Percentiles rank a stretch among this genome's conserved stretches.
These are phyloP conservation scores for Diadegma fenestrale DNA, from an alignment of 2,888 invertebrate genomes.

Conservation along the genomic window DNA sequence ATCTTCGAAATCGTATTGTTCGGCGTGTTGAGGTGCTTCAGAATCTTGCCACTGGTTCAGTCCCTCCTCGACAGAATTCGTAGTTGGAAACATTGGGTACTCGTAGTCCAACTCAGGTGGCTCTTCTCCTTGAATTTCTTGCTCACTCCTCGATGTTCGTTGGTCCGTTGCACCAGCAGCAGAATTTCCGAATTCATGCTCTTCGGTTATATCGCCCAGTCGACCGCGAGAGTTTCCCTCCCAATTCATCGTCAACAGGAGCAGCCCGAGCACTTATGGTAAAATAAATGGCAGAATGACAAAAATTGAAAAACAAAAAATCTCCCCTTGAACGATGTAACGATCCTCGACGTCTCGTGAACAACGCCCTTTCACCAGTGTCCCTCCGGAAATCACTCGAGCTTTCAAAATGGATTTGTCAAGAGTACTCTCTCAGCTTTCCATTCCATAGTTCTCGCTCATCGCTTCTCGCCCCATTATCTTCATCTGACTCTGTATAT, in stretches of 20 bases:
- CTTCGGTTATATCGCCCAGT: slow-evolving; percentile 86
- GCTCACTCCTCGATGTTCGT: slow-evolving; percentile 77
- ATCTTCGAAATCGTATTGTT: slow-evolving; percentile 80
- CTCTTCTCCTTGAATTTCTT: slow-evolving; percentile 19
- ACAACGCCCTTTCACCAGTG: slow-evolving; percentile 31
- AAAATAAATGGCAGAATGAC: slow-evolving; percentile 30
- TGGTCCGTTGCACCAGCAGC: slow-evolving; percentile 84
- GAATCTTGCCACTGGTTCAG: slow-evolving; percentile 1
- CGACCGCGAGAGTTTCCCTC: slow-evolving; percentile 78
- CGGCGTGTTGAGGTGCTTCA: slow-evolving; percentile 10
- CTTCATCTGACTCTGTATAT: slow-evolving; percentile 60
- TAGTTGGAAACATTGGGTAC: slow-evolving; percentile 9
- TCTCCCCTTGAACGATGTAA: slow-evolving; percentile 52
- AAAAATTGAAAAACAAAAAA: slow-evolving; percentile 41
- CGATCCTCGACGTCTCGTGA: slow-evolving; percentile 60
- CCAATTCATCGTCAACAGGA: slow-evolving; percentile 49
- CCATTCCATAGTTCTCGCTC: slow-evolving; percentile 43
- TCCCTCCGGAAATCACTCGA: slow-evolving; percentile 62
- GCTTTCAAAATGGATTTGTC: slow-evolving; percentile 60
- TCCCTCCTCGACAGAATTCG: slow-evolving; percentile 29
- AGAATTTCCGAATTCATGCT: slow-evolving; percentile 88
- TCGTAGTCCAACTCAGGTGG: slow-evolving; percentile 19
- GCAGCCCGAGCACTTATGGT: slow-evolving; percentile 23
- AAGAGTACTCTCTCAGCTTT: slow-evolving; percentile 49
- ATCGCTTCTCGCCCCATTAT: slow-evolving; percentile 55